These are phyloP conservation scores for Sericinus montela DNA, from an alignment of 2,888 invertebrate species.

Conservation along the genomic window DNA sequence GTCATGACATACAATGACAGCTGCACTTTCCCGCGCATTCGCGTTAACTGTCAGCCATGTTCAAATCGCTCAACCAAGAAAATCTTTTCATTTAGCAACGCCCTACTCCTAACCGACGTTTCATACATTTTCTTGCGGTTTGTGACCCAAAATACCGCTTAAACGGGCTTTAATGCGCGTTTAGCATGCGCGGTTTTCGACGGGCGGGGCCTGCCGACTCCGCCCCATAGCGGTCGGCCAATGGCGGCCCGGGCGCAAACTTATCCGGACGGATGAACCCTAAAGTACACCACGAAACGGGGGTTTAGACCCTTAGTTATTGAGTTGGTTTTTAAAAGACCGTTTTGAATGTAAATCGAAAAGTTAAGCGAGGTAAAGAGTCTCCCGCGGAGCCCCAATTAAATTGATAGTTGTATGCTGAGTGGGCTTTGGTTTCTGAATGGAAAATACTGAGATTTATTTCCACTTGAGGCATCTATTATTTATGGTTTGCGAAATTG, in stretches of 20 bases:
- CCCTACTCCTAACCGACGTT: conserved; percentile 70
- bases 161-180: conserved; percentile 73
- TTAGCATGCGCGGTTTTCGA: conserved; percentile 68
- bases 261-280: conserved; percentile 59
- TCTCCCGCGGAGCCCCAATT: conserved; percentile 69
- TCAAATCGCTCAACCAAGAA: conserved; percentile 68
- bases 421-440: conserved; percentile 30
- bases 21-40: conserved; percentile 66
- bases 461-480: conserved; percentile 15
- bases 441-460: conserved; percentile 20
- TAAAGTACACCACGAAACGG: conserved; percentile 64
- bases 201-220: conserved; percentile 52
- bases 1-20: conserved; percentile 30
- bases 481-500: conserved; percentile 18
- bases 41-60: conserved; percentile 65
- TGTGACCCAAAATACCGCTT: conserved; percentile 77
- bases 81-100: conserved; percentile 73
- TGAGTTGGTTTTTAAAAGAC: conserved; percentile 74
- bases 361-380: conserved; percentile 75
- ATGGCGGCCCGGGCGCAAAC: conserved; percentile 40
- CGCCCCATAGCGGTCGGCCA: conserved; percentile 45
- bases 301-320: conserved; percentile 66
- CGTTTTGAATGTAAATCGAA: conserved; percentile 79
- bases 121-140: conserved; percentile 77
- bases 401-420: conserved; percentile 65